Base-by-base conservation (phyloP, 2,888 invertebrate genomes). In the Drosophila quinaria region DNA sequence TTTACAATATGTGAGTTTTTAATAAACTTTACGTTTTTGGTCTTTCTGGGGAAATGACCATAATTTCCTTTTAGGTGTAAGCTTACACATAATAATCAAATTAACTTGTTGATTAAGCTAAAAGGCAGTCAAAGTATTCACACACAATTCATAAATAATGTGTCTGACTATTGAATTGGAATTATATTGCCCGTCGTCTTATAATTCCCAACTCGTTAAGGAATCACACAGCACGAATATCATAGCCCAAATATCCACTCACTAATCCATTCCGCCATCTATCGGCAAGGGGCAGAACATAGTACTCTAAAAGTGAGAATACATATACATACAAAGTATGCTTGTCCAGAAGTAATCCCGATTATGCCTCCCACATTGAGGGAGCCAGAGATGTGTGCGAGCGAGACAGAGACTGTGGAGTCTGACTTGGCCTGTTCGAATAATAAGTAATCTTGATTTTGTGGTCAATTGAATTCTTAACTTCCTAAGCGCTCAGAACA, bases 401-500 rank as follows among this genome's bases (percentile, higher is more conserved):
- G 46, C 11, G 46, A 15, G 33, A 35, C n/a, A 49, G 46, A 15
- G 33, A 35, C n/a, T 39, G 42, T 11, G 19, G 17, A 19, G 8
- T 19, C n/a, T 33, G 51, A 4, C n/a, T 8, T 47, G 33, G 68
- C 33, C 39, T 60, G 67, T 33, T 59, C 80, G 84, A 81, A 83
- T 86, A 90, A 91, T 90, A 22, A 22, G n/a, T 22, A 91, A 90
- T 91, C 91, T 91, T 90, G 90, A 90, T 90, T 90, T 91, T 87
- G 88, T 81, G 91, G 90, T 90, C 91, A 91, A 90, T 90, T 90
- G 90, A 91, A 90, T 90, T 89, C 88, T 80, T 83, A 90, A 88
- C 90, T 85, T 84, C 78, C 75, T 75, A 56, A 78, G 78, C 78
- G 79, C 62, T 82, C 8, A 84, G 76, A 82, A 76, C 75, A 72